Evolutionary conservation across 1,140 invertebrate genomes (phyloP).

Genomic region (Probaryconus sp.): DNA sequence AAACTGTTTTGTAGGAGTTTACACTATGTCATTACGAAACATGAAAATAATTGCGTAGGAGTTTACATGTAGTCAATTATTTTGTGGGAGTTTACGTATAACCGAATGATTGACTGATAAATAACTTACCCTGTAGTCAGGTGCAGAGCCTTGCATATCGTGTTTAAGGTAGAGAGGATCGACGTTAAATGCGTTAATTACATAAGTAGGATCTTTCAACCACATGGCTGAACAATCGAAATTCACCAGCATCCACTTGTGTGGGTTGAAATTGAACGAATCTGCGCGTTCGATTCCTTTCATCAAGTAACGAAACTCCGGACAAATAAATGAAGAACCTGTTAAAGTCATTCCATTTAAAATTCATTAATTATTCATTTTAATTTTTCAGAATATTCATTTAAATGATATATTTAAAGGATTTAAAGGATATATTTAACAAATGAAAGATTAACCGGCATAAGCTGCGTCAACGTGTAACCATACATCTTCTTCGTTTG

Average conservation of each 20-base stretch:
- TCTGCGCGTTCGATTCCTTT: conserved; percentile 89
- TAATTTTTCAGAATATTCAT: no score
- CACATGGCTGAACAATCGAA: conserved; percentile 95
- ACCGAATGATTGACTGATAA: background rate
- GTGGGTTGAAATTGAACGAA: conserved; percentile 94
- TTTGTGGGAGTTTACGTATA: no score
- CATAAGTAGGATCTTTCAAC: conserved; percentile 93
- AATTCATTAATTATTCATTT: no score
- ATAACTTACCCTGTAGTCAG: conserved; percentile 89
- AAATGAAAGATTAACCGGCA: conserved; percentile 79
- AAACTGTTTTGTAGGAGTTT: no score
- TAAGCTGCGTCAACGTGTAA: conserved; percentile 94
- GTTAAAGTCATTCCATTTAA: no score
- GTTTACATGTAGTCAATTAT: no score
- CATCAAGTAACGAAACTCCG: conserved; percentile 90
- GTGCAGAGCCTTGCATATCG: conserved; percentile 91
- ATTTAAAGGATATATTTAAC: background rate
- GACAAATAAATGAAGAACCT: conserved; percentile 92
- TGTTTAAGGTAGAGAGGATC: conserved; percentile 97
- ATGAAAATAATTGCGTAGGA: conserved; percentile 10
- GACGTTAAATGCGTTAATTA: conserved; percentile 97
- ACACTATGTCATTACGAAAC: no score
- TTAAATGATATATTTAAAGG: background rate
- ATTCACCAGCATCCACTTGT: conserved; percentile 95
- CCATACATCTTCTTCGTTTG: conserved; percentile 87